A percentile compares a stretch with the other conserved stretches of the same genome.
These are phyloP conservation scores for Drosophila longiperda DNA, from an alignment of 2,888 invertebrate species.

Conservation along the genomic window DNA sequence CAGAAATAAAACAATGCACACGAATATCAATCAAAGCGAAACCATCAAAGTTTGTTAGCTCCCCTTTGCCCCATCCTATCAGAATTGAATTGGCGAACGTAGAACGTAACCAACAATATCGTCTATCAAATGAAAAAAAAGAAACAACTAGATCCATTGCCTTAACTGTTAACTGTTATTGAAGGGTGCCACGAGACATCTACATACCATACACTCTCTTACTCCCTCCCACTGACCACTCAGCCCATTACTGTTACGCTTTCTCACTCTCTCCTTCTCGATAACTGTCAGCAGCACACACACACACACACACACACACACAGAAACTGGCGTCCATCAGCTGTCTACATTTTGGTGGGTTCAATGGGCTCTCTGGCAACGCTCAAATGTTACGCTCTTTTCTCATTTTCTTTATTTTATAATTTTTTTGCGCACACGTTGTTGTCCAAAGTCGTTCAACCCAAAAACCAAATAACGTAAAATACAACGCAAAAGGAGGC, in stretches of 20 bases:
- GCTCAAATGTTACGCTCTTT: constrained; percentile 65
- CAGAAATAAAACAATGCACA: constrained; percentile 43
- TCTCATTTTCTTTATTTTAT: constrained; percentile 44
- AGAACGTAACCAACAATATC: constrained; percentile 11
- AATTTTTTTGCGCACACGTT: constrained; percentile 66
- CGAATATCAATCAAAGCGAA: constrained; percentile 68
- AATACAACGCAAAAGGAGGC: constrained; percentile 64
- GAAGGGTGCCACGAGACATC: constrained; percentile 43
- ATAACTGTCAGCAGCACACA: constrained; percentile 10
- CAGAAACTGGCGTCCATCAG: constrained; percentile 55
- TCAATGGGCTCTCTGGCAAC: constrained; percentile 64
- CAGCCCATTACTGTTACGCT: neutral
- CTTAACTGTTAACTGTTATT: constrained; percentile 39
- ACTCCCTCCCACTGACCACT: neutral
- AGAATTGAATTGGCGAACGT: constrained; percentile 4
- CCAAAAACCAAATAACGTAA: constrained; percentile 74
- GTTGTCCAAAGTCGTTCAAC: constrained; percentile 77
- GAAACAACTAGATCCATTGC: constrained; percentile 14
- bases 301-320: neutral
- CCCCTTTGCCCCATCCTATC: neutral
- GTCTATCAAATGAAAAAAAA: constrained; percentile 3
- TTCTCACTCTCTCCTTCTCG: neutral
- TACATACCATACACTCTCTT: constrained; percentile 12
- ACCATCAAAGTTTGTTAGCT: constrained; percentile 30
- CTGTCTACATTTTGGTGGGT: constrained; percentile 72